Evolutionary conservation across 2,113 vertebrate species (phyloP), one percentile per base, ranked within the genome.

Genomic region (Gambusia affinis): DNA sequence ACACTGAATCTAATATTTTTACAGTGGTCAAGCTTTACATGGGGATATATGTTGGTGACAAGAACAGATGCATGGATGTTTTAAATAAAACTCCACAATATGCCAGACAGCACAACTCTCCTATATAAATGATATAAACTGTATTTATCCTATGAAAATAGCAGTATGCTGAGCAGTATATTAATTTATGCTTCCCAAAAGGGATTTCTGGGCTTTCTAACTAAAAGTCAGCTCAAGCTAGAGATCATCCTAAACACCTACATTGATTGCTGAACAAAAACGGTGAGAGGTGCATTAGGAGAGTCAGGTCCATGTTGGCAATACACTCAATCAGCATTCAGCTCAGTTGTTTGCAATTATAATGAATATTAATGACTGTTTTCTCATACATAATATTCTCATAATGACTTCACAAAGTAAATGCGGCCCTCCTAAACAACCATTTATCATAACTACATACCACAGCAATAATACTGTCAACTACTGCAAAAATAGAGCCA

Each of bases 311-410:
- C 33, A 75, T 72, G 87, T 73, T 83, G 83, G 81, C 78, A 75
- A 86, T 72, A 75, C 83, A 86, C 82, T 88, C 87, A 78, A 91
- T 93, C 91, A 92, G 90, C 92, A 94, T 92, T 92, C 91, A 92
- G 87, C 90, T 86, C 83, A 86, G 88, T 82, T 79, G 87, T 91
- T 87, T 89, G 85, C 92, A 92, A 91, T 92, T 91, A 92, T 93
- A 94, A 94, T 94, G 92, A 93, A 94, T 94, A 94, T 94, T 94
- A 94, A 94, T 94, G 92, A 89, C 85, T 94, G 93, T 92, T 93
- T 93, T 92, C 90, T 94, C 91, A 90, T 91, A 91, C 91, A 92
- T 93, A 92, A 93, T 94, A 92, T 90, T 93, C 89, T 88, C 91
- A 90, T 94, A 91, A 94, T 93, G 93, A 92, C 90, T 88, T 88